Base-by-base conservation (phyloP, 2,797 vertebrate species). In the Rhynchotus rufescens region DNA sequence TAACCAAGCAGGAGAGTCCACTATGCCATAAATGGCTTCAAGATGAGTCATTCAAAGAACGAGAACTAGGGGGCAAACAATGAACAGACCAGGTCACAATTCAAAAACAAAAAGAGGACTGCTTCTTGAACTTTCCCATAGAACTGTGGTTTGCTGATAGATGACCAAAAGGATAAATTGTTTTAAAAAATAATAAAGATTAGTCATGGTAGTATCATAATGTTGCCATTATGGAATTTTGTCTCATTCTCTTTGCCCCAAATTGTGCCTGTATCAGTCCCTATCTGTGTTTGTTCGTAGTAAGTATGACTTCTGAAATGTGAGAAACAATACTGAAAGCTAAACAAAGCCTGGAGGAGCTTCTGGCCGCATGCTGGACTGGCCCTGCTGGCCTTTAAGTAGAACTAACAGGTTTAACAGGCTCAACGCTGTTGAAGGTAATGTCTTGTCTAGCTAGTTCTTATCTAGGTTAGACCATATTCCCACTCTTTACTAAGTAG, bases 1-100 rank as follows among this genome's bases (percentile, higher is more conserved):
- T 28, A 60, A 73, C 22, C 4, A 78, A 42, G 7, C 8, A 73
- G 16, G 30, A 69, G 82, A 52, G 15, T 7, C 45, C 80, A 16
- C 28, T 59, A 2, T 42, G 19, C 54, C 7, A 9, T 44, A 28
- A 79, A 60, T 40, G 23, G 3, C 36, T 71, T 80, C 32, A n/a
- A 65, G 17, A 54, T 76, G 19, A 77, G 57, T 52, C 1, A 57
- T 57, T 77, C 14, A 62, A 67, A 79, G 67, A 62, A 60, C 21
- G 34, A 4, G 25, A 68, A 34, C 10, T 47, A 47, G 2, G 25
- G 38, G 6, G 8, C 19, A 74, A 38, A 38, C 25, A 69, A 4
- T 54, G 10, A 60, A 80, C 49, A 12, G 7, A 61, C 4, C 0
- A 0, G 23, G 6, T 3, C 82, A 19, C 0, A 26, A 49, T 21